Base-by-base conservation (phyloP, 2,888 invertebrate genomes). In the Danaus chrysippus region DNA sequence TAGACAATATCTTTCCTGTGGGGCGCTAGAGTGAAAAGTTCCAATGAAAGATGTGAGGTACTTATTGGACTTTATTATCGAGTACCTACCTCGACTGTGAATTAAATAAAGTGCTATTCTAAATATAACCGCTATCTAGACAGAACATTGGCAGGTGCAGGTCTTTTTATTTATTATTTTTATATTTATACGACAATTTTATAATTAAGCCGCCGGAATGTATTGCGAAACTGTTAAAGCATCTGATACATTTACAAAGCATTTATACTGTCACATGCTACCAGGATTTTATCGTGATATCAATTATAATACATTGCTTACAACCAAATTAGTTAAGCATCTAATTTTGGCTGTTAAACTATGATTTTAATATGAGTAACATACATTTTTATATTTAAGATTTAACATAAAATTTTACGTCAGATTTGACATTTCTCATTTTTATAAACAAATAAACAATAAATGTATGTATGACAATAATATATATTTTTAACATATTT, bases 31-130 rank as follows among this genome's bases (percentile, higher is more conserved):
- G 19, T 56, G 17, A 34, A 44, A 13, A n/a, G 34, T 46, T 55
- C 12, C 42, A 46, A 59, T 56, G 34, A 56, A 59, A 54, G 53
- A 57, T 34, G 55, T 54, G 56, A 54, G 19, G 44, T 41, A 54
- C 54, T 54, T 59, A 82, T 79, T 84, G 81, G 81, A 83, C 79
- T 80, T 85, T 88, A 87, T 88, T 88, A 87, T 88, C 87, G 76
- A 78, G 79, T 81, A 83, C 84, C 81, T 84, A 84, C 85, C 84
- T 78, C 75, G 83, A 82, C 87, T 86, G 86, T 85, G 85, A 82
- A 84, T 83, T 88, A 86, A 87, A 88, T 89, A 87, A 89, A 89
- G 87, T 88, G 87, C 83, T 87, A 87, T 68, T 89, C 89, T 91
- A 91, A 87, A 90, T 89, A 90, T 91, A 91, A 87, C 83, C 85